Base-by-base conservation (phyloP, 2,797 vertebrate species). In the Enteromius paludinosus region DNA sequence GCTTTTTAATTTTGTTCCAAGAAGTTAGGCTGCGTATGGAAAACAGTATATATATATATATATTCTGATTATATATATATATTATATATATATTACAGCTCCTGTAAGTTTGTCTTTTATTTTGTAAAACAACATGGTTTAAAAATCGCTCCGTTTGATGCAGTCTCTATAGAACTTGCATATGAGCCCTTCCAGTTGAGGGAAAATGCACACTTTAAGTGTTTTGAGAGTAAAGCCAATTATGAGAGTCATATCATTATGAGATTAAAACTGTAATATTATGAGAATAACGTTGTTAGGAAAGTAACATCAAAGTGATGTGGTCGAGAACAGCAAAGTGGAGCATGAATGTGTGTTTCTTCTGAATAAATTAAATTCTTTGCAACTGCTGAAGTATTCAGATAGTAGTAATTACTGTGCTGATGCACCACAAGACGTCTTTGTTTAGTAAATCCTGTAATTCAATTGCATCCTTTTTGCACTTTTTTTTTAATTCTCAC, bases 311-410 rank as follows among this genome's bases (percentile, higher is more conserved):
- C 49, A 56, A 74, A 56, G 71, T 41, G 33, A 38, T 38, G 20
- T 59, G 52, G 72, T 15, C 0, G 2, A 74, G 52, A 38, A 74
- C 12, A 17, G 70, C 20, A 74, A 74, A 74, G 71, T 56, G 30
- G 71, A 56, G 52, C 33, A 56, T 59, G 33, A 59, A 74, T 74
- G 72, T 73, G 35, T 74, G 72, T 74, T 74, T 74, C 7, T 41
- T 11, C n/a, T 59, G 49, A 74, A 59, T 73, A 54, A 23, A 30
- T 74, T 41, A 17, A 41, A 59, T 59, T 41, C 33, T 56, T 20
- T 73, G 71, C 70, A 72, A 54, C 70, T 15, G 33, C 25, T 18
- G 25, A 17, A 73, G 49, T 23, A 49, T 56, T 56, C 49, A 73
- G 49, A 56, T 38, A 23, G 30, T 74, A 38, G 15, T 74, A 17